Conservation (phyloP, 2,888 invertebrate genomes). For the Crematogaster levior region DNA sequence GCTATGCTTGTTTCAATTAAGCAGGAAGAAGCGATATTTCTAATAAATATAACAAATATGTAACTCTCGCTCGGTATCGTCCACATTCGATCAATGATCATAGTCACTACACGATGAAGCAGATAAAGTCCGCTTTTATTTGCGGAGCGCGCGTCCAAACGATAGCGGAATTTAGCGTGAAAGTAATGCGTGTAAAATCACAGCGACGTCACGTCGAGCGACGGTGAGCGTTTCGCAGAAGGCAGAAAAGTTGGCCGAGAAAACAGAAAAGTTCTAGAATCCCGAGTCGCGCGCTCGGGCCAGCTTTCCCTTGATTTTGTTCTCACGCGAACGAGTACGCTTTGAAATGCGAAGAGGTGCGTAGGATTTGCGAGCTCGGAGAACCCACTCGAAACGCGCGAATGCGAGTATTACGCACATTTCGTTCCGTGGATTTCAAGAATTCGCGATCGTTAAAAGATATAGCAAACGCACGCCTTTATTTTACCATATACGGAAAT, state of each 20-base stretch:
- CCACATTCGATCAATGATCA: background rate
- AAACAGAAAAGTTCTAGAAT: slow-evolving; percentile 67
- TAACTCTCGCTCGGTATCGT: background rate
- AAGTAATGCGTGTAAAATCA: slow-evolving; percentile 65
- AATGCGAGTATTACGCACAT: background rate
- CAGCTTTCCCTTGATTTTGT: slow-evolving; percentile 73
- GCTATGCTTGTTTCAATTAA: slow-evolving; percentile 17
- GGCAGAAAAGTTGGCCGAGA: slow-evolving; percentile 58
- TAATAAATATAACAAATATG: too few species aligned
- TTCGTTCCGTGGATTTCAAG: background rate
- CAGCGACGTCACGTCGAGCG: slow-evolving; percentile 43
- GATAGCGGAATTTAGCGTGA: slow-evolving; percentile 59
- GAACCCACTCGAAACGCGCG: background rate
- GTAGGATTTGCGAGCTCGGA: background rate
- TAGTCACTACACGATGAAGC: background rate
- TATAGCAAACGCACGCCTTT: too few species aligned
- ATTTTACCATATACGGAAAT: background rate
- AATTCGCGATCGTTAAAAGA: background rate
- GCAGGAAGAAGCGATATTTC: background rate
- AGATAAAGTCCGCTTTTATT: slow-evolving; percentile 3
- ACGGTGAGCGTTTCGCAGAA: slow-evolving; percentile 34
- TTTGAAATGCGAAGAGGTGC: slow-evolving; percentile 18
- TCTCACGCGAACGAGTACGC: slow-evolving; percentile 56
- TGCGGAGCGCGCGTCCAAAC: slow-evolving; percentile 24
- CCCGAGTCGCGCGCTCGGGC: slow-evolving; percentile 45